Evolutionary conservation across 2,888 invertebrate species (phyloP).

Genomic region (Hipparchia sbordonii): DNA sequence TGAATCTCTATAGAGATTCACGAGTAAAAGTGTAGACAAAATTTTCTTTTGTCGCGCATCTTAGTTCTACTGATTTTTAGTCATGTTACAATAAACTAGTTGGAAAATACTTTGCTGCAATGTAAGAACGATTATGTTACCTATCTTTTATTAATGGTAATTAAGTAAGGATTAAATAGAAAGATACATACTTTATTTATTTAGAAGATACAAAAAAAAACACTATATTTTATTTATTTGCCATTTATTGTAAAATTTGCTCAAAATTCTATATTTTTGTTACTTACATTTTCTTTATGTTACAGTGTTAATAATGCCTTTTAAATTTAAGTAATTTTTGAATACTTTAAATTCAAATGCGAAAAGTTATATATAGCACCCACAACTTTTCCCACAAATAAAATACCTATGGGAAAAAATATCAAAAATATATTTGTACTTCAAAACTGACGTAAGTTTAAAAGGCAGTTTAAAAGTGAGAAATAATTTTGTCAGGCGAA

Average conservation of each 20-base stretch:
- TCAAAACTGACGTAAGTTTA: neutral
- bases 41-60: too few relatives aligned
- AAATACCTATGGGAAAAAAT: too few relatives aligned
- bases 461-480: neutral
- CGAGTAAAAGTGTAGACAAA: too few relatives aligned
- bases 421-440: too few relatives aligned
- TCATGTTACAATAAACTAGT: too few relatives aligned
- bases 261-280: slow-evolving; percentile 32
- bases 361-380: too few relatives aligned
- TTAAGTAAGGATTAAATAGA: slow-evolving; percentile 6
- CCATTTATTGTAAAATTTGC: slow-evolving; percentile 16
- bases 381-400: too few relatives aligned
- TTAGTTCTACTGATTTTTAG: too few relatives aligned
- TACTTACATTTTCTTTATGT: slow-evolving; percentile 10
- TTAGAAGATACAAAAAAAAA: neutral
- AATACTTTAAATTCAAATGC: too few relatives aligned
- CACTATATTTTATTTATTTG: slow-evolving; percentile 11
- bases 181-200: neutral
- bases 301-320: slow-evolving; percentile 10
- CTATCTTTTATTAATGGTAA: neutral
- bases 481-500: neutral
- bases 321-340: neutral
- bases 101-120: too few relatives aligned
- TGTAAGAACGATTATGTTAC: neutral
- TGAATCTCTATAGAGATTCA: too few relatives aligned